These are phyloP conservation scores for Panopea generosa DNA, from an alignment of 2,888 invertebrate genomes.

Conservation along the genomic window DNA sequence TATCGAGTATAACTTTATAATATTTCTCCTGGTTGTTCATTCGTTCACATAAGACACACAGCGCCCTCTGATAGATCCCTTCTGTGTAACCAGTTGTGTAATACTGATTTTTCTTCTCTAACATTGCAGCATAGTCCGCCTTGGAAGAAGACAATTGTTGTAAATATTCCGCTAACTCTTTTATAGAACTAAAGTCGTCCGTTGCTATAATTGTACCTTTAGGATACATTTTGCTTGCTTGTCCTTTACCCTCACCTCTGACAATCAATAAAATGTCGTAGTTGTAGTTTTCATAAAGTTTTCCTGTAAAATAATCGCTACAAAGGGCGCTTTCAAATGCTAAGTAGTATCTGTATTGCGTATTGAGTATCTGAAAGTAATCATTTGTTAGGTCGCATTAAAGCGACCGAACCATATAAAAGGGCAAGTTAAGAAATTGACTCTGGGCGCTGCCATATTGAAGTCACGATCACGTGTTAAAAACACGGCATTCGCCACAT, in stretches of 20 bases:
- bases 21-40: slow-evolving; percentile 29
- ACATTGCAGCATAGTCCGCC: slow-evolving; percentile 25
- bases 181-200: slow-evolving; percentile 33
- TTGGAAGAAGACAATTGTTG: slow-evolving; percentile 24
- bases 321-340: slow-evolving; percentile 56
- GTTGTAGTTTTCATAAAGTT: slow-evolving; percentile 51
- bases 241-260: slow-evolving; percentile 28
- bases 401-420: too few relatives aligned
- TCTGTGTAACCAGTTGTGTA: slow-evolving; percentile 26
- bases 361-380: slow-evolving; percentile 41
- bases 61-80: slow-evolving; percentile 16
- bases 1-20: slow-evolving; percentile 39
- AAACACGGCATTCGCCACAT: too few relatives aligned
- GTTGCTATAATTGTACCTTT: slow-evolving; percentile 37
- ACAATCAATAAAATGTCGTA: slow-evolving; percentile 45
- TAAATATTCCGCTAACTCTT: slow-evolving; percentile 38
- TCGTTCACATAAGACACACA: slow-evolving; percentile 27
- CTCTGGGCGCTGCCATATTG: too few relatives aligned
- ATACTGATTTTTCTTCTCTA: slow-evolving; percentile 40
- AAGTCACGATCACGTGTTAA: too few relatives aligned
- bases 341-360: slow-evolving; percentile 46
- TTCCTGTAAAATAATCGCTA: slow-evolving; percentile 48
- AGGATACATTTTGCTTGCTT: slow-evolving; percentile 18
- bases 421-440: too few relatives aligned
- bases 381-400: slow-evolving; percentile 43